Base-by-base conservation (phyloP, 2,888 invertebrate genomes). In the Epinotia ramella region DNA sequence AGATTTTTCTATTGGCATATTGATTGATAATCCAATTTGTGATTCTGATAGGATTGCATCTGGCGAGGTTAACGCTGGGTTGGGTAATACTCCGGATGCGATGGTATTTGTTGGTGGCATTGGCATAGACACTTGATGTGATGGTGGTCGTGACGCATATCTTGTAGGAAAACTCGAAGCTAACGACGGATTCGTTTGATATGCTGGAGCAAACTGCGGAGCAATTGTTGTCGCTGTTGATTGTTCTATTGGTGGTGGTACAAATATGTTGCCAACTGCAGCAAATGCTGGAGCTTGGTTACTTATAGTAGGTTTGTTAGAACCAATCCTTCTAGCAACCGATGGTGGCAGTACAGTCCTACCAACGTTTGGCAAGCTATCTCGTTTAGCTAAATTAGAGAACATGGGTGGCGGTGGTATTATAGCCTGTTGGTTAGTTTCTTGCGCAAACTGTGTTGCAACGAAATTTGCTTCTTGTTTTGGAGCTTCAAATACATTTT, bases 331-430 rank as follows among this genome's bases (percentile, higher is more conserved):
- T 68, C 94, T 89, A 24, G 94, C 94, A 0, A 94, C 90, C 0
- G 94, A 94, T 0, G 94, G 94, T 7, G 94, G 94, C 78, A 94
- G 79, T 2, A 93, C 82, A 0, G 90, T 78, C 78, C 88, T 92
- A 20, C 82, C 87, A n/a, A 83, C 79, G n/a, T 82, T 76, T 5
- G 76, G 59, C 71, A 85, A 85, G 67, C 79, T 83, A 6, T 88
- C 88, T 57, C 77, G 84, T 73, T 81, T 84, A 40, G 81, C 78
- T 46, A 86, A 62, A 70, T 89, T 88, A 1, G 92, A 90, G 79
- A 93, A 93, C 91, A 91, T 92, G 0, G 92, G 91, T 1, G 94
- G 94, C 3, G 93, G 94, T 9, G 94, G 92, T 73, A 93, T 91
- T 0, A 91, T 85, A 28, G 85, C 80, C 62, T 75, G 70, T 2